These are phyloP conservation scores for Phocoena phocoena DNA, from an alignment of 2,113 vertebrate genomes.

Conservation along the genomic window DNA sequence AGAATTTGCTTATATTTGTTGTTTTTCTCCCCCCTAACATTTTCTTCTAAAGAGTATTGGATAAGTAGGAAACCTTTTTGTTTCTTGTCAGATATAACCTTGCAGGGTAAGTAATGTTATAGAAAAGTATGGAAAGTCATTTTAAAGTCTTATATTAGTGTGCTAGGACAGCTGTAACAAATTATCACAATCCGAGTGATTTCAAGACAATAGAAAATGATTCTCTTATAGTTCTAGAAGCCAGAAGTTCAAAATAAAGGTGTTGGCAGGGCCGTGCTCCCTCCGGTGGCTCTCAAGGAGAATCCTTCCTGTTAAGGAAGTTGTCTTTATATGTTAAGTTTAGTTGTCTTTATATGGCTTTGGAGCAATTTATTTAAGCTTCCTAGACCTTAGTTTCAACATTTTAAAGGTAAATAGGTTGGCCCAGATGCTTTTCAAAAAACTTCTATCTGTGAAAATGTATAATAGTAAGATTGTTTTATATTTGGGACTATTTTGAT, in stretches of 20 bases:
- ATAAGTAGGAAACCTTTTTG: background rate
- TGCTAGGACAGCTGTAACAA: background rate
- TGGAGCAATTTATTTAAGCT: background rate
- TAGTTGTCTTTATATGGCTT: background rate
- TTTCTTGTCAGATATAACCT: background rate
- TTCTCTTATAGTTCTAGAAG: background rate
- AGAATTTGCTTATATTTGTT: background rate
- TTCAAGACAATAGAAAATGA: background rate
- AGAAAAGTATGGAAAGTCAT: background rate
- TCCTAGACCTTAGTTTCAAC: background rate
- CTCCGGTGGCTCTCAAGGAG: background rate
- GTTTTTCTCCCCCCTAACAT: fast-evolving
- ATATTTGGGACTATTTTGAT: background rate
- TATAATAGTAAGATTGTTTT: background rate
- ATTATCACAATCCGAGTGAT: fast-evolving
- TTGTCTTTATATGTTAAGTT: background rate
- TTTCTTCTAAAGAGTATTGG: background rate
- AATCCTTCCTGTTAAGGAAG: background rate
- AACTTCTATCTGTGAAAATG: background rate
- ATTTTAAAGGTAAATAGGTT: slow-evolving; percentile 2
- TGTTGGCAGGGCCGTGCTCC: background rate
- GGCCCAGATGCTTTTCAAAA: background rate
- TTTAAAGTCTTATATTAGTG: background rate
- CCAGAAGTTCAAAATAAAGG: background rate
- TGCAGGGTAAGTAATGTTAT: background rate